Base-by-base conservation (phyloP, 2,113 vertebrate genomes). In the Pleuronectes platessa region DNA sequence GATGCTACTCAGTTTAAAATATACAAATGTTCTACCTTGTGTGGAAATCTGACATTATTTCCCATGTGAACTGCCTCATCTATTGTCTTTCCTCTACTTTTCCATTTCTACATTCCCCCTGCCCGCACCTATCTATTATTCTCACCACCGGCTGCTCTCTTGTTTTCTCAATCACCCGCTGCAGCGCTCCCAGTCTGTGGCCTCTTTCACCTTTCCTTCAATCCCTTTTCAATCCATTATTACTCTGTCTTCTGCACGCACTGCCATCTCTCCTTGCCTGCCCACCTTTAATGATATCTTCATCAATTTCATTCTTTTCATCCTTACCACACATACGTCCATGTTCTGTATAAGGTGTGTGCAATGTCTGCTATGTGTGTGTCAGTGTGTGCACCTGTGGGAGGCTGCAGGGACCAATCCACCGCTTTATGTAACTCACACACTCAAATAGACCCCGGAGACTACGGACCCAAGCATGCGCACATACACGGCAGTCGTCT, bases 121-220 rank as follows among this genome's bases (percentile, higher is more conserved):
- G 12, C 27, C 26, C 7, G 0, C 26, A 60, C 9, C 62, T 45
- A 65, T 55, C 71, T 68, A 55, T 64, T 37, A 49, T 53, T 80
- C 21, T 69, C 31, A 65, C 5, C 61, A 60, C 51, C 27, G 42
- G 15, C 27, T 47, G 63, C 40, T 40, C 8, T 23, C 18, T 71
- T 4, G 4, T 53, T 21, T 64, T 35, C 27, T 69, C 56, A 63
- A 71, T 61, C 69, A 45, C 56, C 64, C 37, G 1, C 54, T 51
- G n/a, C 35, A 61, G 26, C 40, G 49, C 56, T 66, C 56, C 61
- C 49, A 60, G 47, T 27, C 13, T n/a, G 23, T 26, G 51, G 5
- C 47, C 53, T 56, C 68, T 71, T 47, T 59, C 40, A 40, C 58
- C 71, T 85, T 60, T 21, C 56, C 31, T 62, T 76, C 54, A 60